Percentiles rank a stretch among this genome's conserved stretches.
phyloP scores from a whole-genome alignment of 2,888 invertebrate genomes.

The Drosophila ezoana region DNA sequence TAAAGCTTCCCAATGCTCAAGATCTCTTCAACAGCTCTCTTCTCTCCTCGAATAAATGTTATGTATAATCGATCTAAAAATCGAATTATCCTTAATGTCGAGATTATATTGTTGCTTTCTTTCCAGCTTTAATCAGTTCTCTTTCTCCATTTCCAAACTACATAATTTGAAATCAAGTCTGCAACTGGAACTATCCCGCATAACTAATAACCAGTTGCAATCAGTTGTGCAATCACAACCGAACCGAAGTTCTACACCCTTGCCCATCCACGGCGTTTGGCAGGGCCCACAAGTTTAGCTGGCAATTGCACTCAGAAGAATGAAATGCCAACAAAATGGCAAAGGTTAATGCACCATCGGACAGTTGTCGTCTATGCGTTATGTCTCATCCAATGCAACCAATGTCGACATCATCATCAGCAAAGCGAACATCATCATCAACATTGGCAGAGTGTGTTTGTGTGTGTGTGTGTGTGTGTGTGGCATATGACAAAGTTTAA shows the following conservation, averaged over 20 bases:
- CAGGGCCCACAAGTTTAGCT: constrained; percentile 6
- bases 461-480: constrained; percentile 9
- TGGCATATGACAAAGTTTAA: constrained; percentile 82
- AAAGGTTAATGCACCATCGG: constrained; percentile 74
- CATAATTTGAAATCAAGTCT: constrained; percentile 1
- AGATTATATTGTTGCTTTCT: not conserved
- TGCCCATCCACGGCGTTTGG: not conserved
- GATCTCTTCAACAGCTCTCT: too few species aligned
- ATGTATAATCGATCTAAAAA: too few species aligned
- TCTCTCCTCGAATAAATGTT: too few species aligned
- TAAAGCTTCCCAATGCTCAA: too few species aligned
- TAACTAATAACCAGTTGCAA: constrained; percentile 9
- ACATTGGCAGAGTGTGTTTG: constrained; percentile 4
- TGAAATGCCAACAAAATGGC: constrained; percentile 44
- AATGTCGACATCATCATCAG: constrained; percentile 58
- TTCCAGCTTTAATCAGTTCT: not conserved
- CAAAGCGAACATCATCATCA: constrained; percentile 29
- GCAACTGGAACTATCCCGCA: not conserved
- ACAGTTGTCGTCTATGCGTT: constrained; percentile 55
- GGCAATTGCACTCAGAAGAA: constrained; percentile 33
- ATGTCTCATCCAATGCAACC: constrained; percentile 55
- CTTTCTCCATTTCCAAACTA: not conserved
- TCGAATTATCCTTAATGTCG: too few species aligned
- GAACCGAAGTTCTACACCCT: constrained; percentile 7
- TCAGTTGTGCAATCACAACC: constrained; percentile 35